phyloP scores from a whole-genome alignment of 2,888 invertebrate species.

The Pyrgus malvae region DNA sequence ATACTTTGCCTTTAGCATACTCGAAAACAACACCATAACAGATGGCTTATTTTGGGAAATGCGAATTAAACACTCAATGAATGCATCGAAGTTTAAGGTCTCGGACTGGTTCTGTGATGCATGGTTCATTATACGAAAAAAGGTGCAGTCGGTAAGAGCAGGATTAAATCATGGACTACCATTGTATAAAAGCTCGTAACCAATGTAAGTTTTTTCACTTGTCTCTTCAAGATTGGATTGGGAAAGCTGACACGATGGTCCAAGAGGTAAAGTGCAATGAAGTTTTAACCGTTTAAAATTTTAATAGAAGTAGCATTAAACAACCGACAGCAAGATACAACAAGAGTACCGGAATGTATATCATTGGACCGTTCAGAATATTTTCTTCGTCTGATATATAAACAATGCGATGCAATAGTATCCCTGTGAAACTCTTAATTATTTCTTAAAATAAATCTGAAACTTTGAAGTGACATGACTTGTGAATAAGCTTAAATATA shows the following conservation, averaged over 20 bases:
- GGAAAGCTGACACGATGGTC: constrained; percentile 42
- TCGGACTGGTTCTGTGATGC: constrained; percentile 45
- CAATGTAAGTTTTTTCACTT: constrained; percentile 47
- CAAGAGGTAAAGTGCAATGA: constrained; percentile 42
- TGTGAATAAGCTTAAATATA: no score
- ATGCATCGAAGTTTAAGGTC: constrained; percentile 55
- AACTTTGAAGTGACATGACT: no score
- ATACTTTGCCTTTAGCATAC: constrained; percentile 11
- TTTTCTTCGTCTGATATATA: no score
- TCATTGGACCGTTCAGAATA: no score
- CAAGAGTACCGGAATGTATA: no score
- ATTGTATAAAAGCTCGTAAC: constrained; percentile 50
- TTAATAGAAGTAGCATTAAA: no score
- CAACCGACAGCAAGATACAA: no score
- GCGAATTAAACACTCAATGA: constrained; percentile 33
- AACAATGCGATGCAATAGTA: no score
- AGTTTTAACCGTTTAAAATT: no score
- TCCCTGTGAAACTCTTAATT: no score
- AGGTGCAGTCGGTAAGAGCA: constrained; percentile 32
- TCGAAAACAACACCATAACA: constrained; percentile 18
- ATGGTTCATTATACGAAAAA: constrained; percentile 33
- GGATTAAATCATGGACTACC: constrained; percentile 37
- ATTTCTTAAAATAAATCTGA: no score
- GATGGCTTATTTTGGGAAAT: constrained; percentile 5
- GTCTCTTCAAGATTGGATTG: constrained; percentile 28